These are phyloP conservation scores for Delichon dasypus DNA, from an alignment of 2,797 vertebrate genomes.

Conservation along the genomic window DNA sequence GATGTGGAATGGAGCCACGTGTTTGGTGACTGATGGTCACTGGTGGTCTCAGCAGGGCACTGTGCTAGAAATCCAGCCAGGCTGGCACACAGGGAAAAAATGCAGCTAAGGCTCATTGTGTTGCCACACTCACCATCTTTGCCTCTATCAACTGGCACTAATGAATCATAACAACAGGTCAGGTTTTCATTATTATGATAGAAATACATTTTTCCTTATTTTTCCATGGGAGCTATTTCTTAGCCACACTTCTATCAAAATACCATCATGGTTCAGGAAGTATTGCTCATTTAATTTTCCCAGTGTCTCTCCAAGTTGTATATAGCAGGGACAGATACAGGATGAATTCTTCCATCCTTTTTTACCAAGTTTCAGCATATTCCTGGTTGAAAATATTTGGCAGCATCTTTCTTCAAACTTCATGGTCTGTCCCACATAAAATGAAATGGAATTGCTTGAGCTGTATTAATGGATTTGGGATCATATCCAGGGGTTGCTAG, in stretches of 20 bases:
- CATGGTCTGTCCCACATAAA: constrained; percentile 27
- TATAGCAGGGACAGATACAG: not conserved
- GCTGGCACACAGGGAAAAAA: not conserved
- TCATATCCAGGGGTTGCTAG: constrained; percentile 48
- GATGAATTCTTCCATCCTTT: not conserved
- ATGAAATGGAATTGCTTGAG: constrained; percentile 16
- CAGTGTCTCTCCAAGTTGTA: constrained; percentile 5
- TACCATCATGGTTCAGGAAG: constrained; percentile 2
- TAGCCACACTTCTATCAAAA: constrained; percentile 7
- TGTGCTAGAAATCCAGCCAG: not conserved
- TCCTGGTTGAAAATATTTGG: not conserved
- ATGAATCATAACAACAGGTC: not conserved
- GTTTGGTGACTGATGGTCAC: not conserved
- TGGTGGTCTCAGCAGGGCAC: not conserved
- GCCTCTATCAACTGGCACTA: not conserved
- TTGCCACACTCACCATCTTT: not conserved
- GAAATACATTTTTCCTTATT: not conserved
- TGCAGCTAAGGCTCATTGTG: not conserved
- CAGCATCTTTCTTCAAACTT: constrained; percentile 1
- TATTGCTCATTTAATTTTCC: constrained; percentile 41
- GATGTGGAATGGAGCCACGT: not conserved
- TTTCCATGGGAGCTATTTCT: constrained; percentile 11
- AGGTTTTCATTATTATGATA: not conserved
- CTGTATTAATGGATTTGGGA: constrained; percentile 33
- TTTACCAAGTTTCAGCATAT: not conserved